phyloP scores from a whole-genome alignment of 2,113 vertebrate species.

The Sapajus apella region DNA sequence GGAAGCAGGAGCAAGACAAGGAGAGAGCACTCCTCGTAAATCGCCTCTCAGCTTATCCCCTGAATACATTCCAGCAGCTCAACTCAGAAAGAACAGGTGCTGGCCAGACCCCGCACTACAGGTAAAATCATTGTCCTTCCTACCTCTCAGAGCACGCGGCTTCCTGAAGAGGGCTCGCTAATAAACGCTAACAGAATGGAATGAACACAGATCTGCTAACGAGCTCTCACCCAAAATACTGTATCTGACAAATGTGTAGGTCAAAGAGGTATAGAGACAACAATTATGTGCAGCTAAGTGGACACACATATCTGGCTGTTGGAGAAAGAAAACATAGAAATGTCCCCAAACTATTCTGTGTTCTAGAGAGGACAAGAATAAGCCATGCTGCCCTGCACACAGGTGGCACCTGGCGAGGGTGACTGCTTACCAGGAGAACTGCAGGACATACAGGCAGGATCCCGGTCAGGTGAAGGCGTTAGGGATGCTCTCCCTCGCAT shows the following conservation, averaged over 20 bases:
- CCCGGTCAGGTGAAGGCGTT: rapidly evolving
- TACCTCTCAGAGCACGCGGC: background rate
- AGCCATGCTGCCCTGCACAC: rapidly evolving
- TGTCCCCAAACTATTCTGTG: background rate
- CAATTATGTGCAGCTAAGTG: background rate
- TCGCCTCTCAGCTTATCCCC: background rate
- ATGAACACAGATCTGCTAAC: background rate
- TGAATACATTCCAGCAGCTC: background rate
- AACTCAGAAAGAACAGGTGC: slow-evolving; percentile 5
- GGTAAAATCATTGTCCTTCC: background rate
- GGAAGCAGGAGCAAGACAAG: background rate
- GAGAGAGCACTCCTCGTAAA: background rate
- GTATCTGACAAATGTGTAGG: background rate
- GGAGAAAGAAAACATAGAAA: background rate
- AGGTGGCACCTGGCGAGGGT: rapidly evolving
- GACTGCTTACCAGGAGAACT: background rate
- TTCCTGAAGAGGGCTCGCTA: background rate
- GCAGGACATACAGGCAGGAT: rapidly evolving
- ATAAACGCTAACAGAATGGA: background rate
- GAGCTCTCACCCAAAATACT: background rate
- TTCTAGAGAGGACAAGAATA: background rate
- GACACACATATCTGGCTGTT: background rate
- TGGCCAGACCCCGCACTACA: background rate
- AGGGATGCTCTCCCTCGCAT: background rate
- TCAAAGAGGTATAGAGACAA: background rate